phyloP scores from a whole-genome alignment of 2,113 vertebrate genomes.

The Argyrosomus japonicus region DNA sequence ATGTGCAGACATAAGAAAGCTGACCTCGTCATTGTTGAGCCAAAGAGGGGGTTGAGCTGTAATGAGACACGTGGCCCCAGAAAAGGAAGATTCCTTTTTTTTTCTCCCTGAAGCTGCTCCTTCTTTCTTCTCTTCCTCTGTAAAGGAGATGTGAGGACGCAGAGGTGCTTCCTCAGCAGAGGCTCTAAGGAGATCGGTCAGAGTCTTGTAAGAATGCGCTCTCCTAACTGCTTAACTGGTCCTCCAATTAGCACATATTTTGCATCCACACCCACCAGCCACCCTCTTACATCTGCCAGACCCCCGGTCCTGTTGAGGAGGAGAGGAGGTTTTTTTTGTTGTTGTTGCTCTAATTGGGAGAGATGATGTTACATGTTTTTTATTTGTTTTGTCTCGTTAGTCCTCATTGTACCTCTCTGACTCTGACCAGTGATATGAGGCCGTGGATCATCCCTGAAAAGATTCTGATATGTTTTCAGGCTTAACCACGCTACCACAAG shows the following conservation, averaged over 20 bases:
- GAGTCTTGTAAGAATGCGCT: conserved; percentile 86
- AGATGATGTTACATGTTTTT: conserved; percentile 26
- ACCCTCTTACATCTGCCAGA: conserved; percentile 39
- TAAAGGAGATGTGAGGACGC: conserved; percentile 49
- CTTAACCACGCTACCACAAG: not conserved
- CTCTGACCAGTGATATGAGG: not conserved
- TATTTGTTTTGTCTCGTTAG: conserved; percentile 51
- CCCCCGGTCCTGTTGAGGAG: conserved; percentile 14
- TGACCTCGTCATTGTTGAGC: conserved; percentile 72
- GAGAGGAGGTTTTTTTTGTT: conserved; percentile 5
- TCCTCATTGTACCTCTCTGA: conserved; percentile 12
- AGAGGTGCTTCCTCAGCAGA: conserved; percentile 57
- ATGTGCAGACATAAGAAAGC: conserved; percentile 71
- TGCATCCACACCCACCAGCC: conserved; percentile 37
- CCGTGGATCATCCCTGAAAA: not conserved
- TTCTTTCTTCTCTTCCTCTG: conserved; percentile 64
- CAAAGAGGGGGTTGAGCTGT: conserved; percentile 68
- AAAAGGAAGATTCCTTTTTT: conserved; percentile 78
- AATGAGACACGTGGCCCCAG: conserved; percentile 82
- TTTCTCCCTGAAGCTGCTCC: conserved; percentile 35
- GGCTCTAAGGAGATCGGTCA: conserved; percentile 89
- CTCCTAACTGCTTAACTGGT: conserved; percentile 86
- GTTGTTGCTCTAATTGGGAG: conserved; percentile 46
- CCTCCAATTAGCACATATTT: conserved; percentile 84
- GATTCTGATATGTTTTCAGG: not conserved